phyloP scores from a whole-genome alignment of 2,113 vertebrate species.

The Rousettus leschenaultii region DNA sequence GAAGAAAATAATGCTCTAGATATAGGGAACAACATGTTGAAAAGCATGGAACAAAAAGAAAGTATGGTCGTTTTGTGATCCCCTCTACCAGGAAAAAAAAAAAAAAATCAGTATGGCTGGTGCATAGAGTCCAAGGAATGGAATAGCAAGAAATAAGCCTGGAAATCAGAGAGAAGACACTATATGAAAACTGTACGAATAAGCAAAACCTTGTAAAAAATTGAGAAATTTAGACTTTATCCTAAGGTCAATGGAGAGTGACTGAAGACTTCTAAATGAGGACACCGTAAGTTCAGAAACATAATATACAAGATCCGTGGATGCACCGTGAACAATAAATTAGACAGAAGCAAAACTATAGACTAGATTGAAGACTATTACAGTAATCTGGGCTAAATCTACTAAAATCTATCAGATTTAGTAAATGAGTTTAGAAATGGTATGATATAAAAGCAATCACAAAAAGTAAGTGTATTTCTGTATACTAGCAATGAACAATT shows the following conservation, averaged over 20 bases:
- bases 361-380: not conserved
- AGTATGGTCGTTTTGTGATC: not conserved
- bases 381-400: not conserved
- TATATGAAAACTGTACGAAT: not conserved
- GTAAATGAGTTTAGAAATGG: not conserved
- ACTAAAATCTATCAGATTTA: not conserved
- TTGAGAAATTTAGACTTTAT: not conserved
- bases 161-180: not conserved
- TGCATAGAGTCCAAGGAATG: not conserved
- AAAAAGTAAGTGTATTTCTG: not conserved
- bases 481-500: not conserved
- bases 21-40: not conserved
- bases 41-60: not conserved
- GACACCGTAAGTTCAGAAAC: not conserved
- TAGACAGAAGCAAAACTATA: not conserved
- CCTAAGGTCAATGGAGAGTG: not conserved
- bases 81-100: not conserved
- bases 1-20: not conserved
- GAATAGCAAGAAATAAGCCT: not conserved
- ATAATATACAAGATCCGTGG: not conserved
- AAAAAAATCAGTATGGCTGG: not conserved
- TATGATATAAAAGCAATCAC: not conserved
- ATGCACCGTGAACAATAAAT: not conserved
- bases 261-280: not conserved
- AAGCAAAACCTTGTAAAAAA: not conserved